Percentiles rank a stretch among this genome's conserved stretches.
Conservation (phyloP, 2,888 invertebrate genomes). For the Conchocele bisecta region DNA sequence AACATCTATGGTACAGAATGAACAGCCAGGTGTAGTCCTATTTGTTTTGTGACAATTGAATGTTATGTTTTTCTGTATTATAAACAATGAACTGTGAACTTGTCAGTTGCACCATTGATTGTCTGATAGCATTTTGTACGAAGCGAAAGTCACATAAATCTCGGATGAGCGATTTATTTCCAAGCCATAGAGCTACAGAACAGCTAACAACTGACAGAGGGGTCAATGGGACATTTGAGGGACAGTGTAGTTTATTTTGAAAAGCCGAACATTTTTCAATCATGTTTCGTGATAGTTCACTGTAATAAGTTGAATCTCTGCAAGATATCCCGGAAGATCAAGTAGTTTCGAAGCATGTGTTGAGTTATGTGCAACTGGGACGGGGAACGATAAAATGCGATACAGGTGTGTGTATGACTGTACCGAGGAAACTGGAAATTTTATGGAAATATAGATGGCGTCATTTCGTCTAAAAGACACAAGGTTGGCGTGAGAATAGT, state of each 20-base stretch:
- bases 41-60: not conserved
- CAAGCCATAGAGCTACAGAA: not conserved
- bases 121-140: not conserved
- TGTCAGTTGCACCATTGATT: not conserved
- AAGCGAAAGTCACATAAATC: slow-evolving; percentile 7
- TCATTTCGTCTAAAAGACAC: slow-evolving; percentile 1
- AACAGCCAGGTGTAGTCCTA: not conserved
- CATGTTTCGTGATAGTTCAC: not conserved
- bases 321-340: not conserved
- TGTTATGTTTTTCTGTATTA: slow-evolving; percentile 6
- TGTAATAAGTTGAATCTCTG: slow-evolving; percentile 2
- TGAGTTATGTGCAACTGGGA: not conserved
- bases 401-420: not conserved
- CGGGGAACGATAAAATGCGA: not conserved
- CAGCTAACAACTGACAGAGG: not conserved
- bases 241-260: not conserved
- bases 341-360: slow-evolving; percentile 1
- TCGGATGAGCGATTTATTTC: not conserved
- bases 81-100: slow-evolving; percentile 14
- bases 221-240: not conserved
- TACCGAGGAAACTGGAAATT: slow-evolving; percentile 1
- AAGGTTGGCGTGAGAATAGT: slow-evolving; percentile 3
- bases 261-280: not conserved
- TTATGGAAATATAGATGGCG: slow-evolving; percentile 1
- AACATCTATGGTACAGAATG: not conserved